Evolutionary conservation across 1,140 invertebrate genomes (phyloP).

Genomic region (Charaxes varanes): DNA sequence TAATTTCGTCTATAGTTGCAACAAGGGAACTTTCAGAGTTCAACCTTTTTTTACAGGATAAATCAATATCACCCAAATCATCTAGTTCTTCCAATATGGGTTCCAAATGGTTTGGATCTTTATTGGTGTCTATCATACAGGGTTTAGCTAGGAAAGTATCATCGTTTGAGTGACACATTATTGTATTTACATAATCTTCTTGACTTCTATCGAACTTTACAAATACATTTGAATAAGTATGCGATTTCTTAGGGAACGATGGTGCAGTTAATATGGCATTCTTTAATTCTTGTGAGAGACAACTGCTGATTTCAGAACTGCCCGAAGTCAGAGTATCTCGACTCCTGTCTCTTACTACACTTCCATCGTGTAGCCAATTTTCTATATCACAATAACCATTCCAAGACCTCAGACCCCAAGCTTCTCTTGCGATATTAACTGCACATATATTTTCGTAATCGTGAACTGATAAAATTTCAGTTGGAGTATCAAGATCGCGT

Average conservation of each 20-base stretch:
- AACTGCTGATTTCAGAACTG: conserved; percentile 70
- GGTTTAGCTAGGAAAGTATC: conserved; percentile 74
- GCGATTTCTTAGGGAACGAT: conserved; percentile 55
- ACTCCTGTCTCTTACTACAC: conserved; percentile 75
- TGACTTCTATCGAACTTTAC: conserved; percentile 62
- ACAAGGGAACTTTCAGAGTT: conserved; percentile 76
- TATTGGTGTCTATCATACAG: conserved; percentile 71
- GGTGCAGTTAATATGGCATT: conserved; percentile 62
- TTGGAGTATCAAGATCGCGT: conserved; percentile 74
- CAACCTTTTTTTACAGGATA: conserved; percentile 54
- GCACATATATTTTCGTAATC: conserved; percentile 82
- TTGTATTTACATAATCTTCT: conserved; percentile 75
- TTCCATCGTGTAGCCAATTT: conserved; percentile 78
- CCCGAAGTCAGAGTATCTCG: conserved; percentile 75
- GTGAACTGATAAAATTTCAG: conserved; percentile 77
- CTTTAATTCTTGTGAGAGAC: conserved; percentile 59
- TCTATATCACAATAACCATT: conserved; percentile 79
- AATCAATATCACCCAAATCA: conserved; percentile 63
- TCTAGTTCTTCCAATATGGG: conserved; percentile 77
- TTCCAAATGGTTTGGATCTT: conserved; percentile 75
- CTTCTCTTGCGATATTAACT: conserved; percentile 78
- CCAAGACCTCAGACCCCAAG: conserved; percentile 81
- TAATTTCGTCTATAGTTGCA: conserved; percentile 79
- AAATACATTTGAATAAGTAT: conserved; percentile 63
- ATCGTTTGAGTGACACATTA: conserved; percentile 69